These are phyloP conservation scores for Drosophila arizonae DNA, from an alignment of 1,140 invertebrate species.

Conservation along the genomic window DNA sequence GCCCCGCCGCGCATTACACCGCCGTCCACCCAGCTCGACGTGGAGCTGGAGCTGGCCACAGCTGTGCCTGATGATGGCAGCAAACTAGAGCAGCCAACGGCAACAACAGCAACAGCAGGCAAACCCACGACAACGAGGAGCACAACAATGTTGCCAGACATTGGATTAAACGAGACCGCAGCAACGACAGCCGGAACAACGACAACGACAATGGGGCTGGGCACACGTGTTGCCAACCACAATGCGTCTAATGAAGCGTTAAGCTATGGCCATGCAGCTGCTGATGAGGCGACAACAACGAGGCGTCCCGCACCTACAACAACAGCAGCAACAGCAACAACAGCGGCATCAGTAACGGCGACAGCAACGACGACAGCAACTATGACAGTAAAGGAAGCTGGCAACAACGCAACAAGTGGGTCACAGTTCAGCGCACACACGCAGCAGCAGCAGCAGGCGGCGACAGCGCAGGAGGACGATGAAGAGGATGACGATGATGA, in stretches of 20 bases:
- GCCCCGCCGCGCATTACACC: constrained; percentile 83
- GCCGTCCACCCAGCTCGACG: constrained; percentile 39
- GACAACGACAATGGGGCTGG: constrained; percentile 1
- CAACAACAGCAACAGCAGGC: constrained; percentile 13
- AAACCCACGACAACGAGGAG: background rate
- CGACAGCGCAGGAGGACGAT: constrained; percentile 44
- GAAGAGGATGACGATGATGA: constrained; percentile 67
- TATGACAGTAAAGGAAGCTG: constrained; percentile 2
- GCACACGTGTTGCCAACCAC: constrained; percentile 49
- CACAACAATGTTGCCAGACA: constrained; percentile 4
- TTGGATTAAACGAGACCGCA: constrained; percentile 1
- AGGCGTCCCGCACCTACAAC: constrained; percentile 45
- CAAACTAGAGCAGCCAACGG: constrained; percentile 45
- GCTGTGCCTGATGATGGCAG: constrained; percentile 25
- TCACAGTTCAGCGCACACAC: constrained; percentile 43
- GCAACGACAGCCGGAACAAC: no score
- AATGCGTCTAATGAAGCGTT: constrained; percentile 78
- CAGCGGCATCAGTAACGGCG: constrained; percentile 1
- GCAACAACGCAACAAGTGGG: constrained; percentile 62
- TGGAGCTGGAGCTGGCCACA: constrained; percentile 36
- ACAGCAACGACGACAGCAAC: constrained; percentile 9
- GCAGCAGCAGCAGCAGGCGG: constrained; percentile 41
- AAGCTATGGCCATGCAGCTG: constrained; percentile 48
- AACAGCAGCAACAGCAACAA: constrained; percentile 5
- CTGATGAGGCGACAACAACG: constrained; percentile 55